These are phyloP conservation scores for Aleiodes sp. DNA, from an alignment of 1,140 invertebrate genomes.

Conservation along the genomic window DNA sequence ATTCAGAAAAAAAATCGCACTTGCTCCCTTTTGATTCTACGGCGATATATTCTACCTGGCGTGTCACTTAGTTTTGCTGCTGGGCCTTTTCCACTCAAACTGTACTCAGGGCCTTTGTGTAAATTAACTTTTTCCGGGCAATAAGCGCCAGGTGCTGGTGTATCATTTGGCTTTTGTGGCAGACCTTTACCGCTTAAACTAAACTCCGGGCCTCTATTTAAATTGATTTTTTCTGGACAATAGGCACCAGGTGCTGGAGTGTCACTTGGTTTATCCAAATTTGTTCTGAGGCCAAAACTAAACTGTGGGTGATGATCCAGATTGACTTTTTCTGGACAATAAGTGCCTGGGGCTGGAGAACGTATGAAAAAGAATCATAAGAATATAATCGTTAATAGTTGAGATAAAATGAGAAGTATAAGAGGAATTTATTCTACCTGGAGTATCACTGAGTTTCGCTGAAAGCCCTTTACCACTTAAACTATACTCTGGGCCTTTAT, in stretches of 20 bases:
- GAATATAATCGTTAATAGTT: conserved; percentile 2
- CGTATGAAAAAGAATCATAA: conserved; percentile 5
- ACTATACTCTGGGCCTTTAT: conserved; percentile 53
- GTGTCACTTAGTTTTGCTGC: conserved; percentile 29
- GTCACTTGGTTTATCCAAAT: conserved; percentile 43
- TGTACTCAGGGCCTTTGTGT: conserved; percentile 36
- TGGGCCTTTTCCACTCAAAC: conserved; percentile 57
- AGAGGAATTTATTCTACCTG: conserved; percentile 32
- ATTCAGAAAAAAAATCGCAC: no score
- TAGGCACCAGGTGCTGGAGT: conserved; percentile 39
- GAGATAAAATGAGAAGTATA: background rate
- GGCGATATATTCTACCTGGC: conserved; percentile 38
- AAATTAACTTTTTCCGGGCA: conserved; percentile 39
- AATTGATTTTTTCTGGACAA: conserved; percentile 38
- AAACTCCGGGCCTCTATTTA: conserved; percentile 39
- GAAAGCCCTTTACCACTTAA: conserved; percentile 57
- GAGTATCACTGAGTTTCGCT: conserved; percentile 32
- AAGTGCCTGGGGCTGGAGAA: conserved; percentile 50
- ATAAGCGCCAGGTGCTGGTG: conserved; percentile 53
- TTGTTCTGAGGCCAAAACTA: conserved; percentile 49
- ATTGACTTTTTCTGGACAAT: conserved; percentile 42
- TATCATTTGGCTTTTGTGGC: conserved; percentile 57
- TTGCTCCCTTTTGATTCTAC: no score
- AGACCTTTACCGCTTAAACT: conserved; percentile 45
- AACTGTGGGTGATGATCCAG: conserved; percentile 42